A percentile compares a stretch with the other conserved stretches of the same genome.
Evolutionary conservation across 2,888 invertebrate genomes (phyloP).

Genomic region (Nymphalis urticae): DNA sequence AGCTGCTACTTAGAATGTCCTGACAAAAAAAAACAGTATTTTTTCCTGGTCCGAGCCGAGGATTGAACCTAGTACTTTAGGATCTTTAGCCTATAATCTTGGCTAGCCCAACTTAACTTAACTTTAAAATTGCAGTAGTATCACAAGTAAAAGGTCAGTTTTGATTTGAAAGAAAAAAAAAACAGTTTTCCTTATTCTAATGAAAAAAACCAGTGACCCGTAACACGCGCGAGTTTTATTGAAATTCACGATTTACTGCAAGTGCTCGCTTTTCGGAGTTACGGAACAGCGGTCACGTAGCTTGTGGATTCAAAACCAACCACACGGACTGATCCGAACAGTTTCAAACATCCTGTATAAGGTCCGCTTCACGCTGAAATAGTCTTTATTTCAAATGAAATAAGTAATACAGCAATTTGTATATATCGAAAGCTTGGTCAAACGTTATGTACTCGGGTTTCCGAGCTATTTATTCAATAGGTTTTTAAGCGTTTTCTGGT

Average conservation of each 20-base stretch:
- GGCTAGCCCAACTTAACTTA: no score
- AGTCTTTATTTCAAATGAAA: constrained; percentile 9
- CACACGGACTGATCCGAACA: constrained; percentile 16
- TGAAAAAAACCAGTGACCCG: constrained; percentile 31
- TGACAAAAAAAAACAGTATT: no score
- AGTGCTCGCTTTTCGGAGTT: constrained; percentile 28
- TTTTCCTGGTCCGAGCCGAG: no score
- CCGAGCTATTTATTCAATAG: neutral
- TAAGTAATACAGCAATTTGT: constrained; percentile 9
- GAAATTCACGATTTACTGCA: constrained; percentile 40
- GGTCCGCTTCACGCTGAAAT: constrained; percentile 11
- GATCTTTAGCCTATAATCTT: no score
- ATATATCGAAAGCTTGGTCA: constrained; percentile 15
- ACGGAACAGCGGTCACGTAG: constrained; percentile 31
- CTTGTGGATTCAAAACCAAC: constrained; percentile 26
- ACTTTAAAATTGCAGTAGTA: neutral
- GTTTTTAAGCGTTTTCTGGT: neutral
- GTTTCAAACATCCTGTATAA: constrained; percentile 18
- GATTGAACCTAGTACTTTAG: no score
- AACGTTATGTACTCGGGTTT: constrained; percentile 17
- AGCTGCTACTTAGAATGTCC: no score
- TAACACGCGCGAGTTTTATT: constrained; percentile 29
- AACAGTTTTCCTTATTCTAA: constrained; percentile 11
- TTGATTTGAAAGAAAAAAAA: constrained; percentile 1
- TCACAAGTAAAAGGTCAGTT: neutral